Base-by-base conservation (phyloP, 2,113 vertebrate species). In the Labeo rohita region DNA sequence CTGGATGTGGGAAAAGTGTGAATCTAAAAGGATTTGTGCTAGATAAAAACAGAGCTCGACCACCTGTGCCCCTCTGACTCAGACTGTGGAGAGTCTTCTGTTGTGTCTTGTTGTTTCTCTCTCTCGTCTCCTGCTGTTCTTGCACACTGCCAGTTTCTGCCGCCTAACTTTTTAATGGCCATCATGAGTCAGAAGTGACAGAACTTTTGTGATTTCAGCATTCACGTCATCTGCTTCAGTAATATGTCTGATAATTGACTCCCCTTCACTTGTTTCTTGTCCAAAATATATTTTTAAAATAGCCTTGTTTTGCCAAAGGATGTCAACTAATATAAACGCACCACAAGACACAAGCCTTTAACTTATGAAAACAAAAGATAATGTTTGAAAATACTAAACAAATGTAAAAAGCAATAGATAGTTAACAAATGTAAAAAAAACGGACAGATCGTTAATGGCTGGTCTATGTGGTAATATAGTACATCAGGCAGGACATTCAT, bases 61-160 rank as follows among this genome's bases (percentile, higher is more conserved):
- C 87, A 86, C 87, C 85, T 88, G 87, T 84, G 74, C 81, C 49
- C 28, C 45, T 80, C 84, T 88, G 87, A 88, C 66, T 86, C 87
- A 88, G 66, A 23, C 45, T 50, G 73, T 82, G 70, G 49, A 23
- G 45, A 75, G n/a, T 63, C 59, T 80, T 47, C 56, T 47, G 63
- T 36, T 82, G 45, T 21, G 47, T 82, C 80, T 70, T 52, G 13
- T 81, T 23, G 6, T 76, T 50, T 23, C 68, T 80, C 68, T 61
- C 43, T 72, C 8, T 77, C 75, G 0, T 52, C 75, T 77, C 75
- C 80, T 82, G 47, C 80, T 70, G 80, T 82, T 82, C 65, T 36
- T n/a, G n/a, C 59, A 66, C 59, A 70, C 65, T 50, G 80, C 80
- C 80, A 83, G 63, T n/a, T 83, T 81, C n/a, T 70, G 63, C 80